Base-by-base conservation (phyloP, 2,113 vertebrate genomes). In the Pionites leucogaster region DNA sequence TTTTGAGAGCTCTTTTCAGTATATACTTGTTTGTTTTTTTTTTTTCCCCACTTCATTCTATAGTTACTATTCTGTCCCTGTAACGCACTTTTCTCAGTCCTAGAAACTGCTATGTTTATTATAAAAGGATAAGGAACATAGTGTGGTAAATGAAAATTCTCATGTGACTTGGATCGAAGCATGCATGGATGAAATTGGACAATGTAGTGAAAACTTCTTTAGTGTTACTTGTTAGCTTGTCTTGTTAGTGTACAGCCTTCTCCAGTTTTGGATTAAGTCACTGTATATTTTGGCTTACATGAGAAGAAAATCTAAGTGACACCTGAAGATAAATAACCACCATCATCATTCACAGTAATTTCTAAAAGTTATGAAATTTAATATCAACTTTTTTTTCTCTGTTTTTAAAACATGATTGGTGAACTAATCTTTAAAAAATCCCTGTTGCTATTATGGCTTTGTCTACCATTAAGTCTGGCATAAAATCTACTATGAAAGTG, bases 1-100 rank as follows among this genome's bases (percentile, higher is more conserved):
- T 5, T 19, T 5, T 6, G 0, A 0, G 3, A 17, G 7, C 3
- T 75, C 7, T 29, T n/a, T 60, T 39, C 69, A 24, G 25, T 79
- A 27, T 47, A 13, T 60, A 16, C 8, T 69, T 47, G 22, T 23
- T n/a, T 59, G 6, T 4, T 52, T 42, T 16, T 42, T 42, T 41
- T 46, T 46, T 39, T 29, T 8, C 4, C 1, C 1, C 28, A 6
- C 11, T 25, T 47, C 17, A 11, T 77, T 92, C 4, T 57, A 0
- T 60, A n/a, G 29, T 60, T 82, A 10, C 17, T 94, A 11, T 60
- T 87, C 15, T 55, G 6, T 69, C 6, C 27, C 12, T 85, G 20
- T 86, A 33, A 33, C 4, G 16, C 5, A 6, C 3, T 88, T 82
- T n/a, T 27, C 10, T 70, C 28, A n/a, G 22, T 87, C 79, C 35